Evolutionary conservation across 2,888 invertebrate genomes (phyloP), one percentile per base, ranked within the genome.

Genomic region (Bombylius major): DNA sequence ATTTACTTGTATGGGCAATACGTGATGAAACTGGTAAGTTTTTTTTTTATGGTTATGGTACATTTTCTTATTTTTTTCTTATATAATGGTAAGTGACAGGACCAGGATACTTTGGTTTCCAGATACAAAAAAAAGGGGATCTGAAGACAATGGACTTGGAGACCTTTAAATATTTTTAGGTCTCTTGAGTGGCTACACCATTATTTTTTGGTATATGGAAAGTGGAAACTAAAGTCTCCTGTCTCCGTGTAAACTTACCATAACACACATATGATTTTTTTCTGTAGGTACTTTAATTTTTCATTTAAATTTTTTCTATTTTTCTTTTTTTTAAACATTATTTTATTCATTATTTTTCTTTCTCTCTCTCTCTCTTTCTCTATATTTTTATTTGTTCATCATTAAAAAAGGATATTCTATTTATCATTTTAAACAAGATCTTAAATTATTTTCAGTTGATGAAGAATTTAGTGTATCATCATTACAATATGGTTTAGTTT

Each of bases 1-100:
- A 99, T 73, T 78, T 99, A 8, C 79, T 99, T 3, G 96, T 98
- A 39, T 99, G 98, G 98, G 95, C 97, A 1, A 94, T 96, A 62
- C 88, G 89, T 1, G 97, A 97, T 72, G 97, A 97, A 78, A 89
- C 91, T 68, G 94, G 95, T 93, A 72, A 77, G 68, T 62, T 48
- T 23, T 23, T 23, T 23, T 2, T n/a, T n/a, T n/a, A n/a, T n/a
- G n/a, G n/a, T n/a, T 23, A 23, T 23, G 23, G 3, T 23, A 23
- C 23, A 23, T 46, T 39, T 9, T 11, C 12, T 36, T 50, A n/a
- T n/a, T n/a, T n/a, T n/a, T n/a, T n/a, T 13, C 13, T 42, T 12
- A 44, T 50, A 9, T 55, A n/a, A 39, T 53, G 14, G 39, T 6
- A 55, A 23, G 12, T 39, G 42, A 54, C 31, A 54, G 32, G n/a